Evolutionary conservation across 2,888 invertebrate species (phyloP), one percentile per base, ranked within the genome.

Genomic region (Philaethria dido): DNA sequence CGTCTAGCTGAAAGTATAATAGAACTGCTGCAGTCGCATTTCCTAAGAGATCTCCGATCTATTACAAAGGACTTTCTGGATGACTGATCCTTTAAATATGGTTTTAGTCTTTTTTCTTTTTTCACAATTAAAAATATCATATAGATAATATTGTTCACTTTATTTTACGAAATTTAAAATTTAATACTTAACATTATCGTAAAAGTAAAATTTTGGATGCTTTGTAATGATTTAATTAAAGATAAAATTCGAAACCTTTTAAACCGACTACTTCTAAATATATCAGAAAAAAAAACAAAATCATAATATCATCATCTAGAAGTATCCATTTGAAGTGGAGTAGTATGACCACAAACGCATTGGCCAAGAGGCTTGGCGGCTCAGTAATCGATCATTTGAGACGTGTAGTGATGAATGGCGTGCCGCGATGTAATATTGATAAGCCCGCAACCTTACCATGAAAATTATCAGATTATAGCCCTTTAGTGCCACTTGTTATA

Each of bases 381-480:
- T 52, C 50, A 36, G 73, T 77, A 75, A 86, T 86, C 84, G 77
- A 86, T 86, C 84, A 84, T 78, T 74, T 66, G 71, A 66, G 82
- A 80, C 82, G 75, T 70, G 70, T 68, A 69, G 74, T 82, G 82
- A 83, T 85, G 82, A 83, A 86, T 85, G 79, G 80, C 78, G 73
- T 75, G 73, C 75, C 70, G 54, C 72, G 77, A 74, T 77, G 74
- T 75, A 74, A 75, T 76, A 76, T 76, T 77, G 80, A 83, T 85
- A 80, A 77, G 75, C 77, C 74, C 73, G 72, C 67, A 71, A 64
- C 62, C 63, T 69, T 44, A 60, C 45, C 29, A 62, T 57, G 63
- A 74, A 74, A 73, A 72, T 72, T 77, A 78, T 78, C 78, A 70
- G 68, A 69, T 71, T 72, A 71, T 57, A 66, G 67, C 61, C 62